Base-by-base conservation (phyloP, 2,888 invertebrate species). In the Pyrocoelia pectoralis region DNA sequence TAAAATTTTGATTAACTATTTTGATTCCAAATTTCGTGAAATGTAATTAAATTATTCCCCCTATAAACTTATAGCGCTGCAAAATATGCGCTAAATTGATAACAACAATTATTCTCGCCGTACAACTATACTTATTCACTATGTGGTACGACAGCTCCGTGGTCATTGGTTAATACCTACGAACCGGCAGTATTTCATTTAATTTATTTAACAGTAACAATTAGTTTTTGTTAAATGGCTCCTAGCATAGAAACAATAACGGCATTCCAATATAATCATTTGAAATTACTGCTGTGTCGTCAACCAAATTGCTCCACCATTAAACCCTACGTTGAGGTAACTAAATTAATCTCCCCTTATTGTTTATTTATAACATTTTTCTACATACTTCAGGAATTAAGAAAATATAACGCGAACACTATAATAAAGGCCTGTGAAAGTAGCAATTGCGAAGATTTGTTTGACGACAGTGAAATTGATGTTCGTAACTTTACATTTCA, bases 381-480 rank as follows among this genome's bases (percentile, higher is more conserved):
- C 8, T 6, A 24, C 6, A 24, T 24, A 40, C 8, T 40, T 40
- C 13, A 40, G 40, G 6, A 40, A 40, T 9, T 40, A 4, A n/a
- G 3, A 12, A 3, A 40, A n/a, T n/a, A 40, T 6, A 4, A n/a
- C 8, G 8, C n/a, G 2, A 2, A n/a, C 8, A 13, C 40, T 4
- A 40, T 40, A 12, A 9, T 40, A 4, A 40, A 40, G 13, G 40
- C 8, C 8, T 40, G 40, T n/a, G 40, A 40, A n/a, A 40, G 6
- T 9, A n/a, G 8, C 8, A 4, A 40, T n/a, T 12, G 13, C 40
- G n/a, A n/a, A n/a, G n/a, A 13, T 40, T 40, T 19, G 10, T 59
- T 59, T 43, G 15, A 13, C n/a, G 41, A 13, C 12, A 41, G n/a
- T 12, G 60, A 54, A 3, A 60, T 60, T n/a, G 15, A 1, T 4